Evolutionary conservation across 2,888 invertebrate species (phyloP).

Genomic region (Oligia latruncula): DNA sequence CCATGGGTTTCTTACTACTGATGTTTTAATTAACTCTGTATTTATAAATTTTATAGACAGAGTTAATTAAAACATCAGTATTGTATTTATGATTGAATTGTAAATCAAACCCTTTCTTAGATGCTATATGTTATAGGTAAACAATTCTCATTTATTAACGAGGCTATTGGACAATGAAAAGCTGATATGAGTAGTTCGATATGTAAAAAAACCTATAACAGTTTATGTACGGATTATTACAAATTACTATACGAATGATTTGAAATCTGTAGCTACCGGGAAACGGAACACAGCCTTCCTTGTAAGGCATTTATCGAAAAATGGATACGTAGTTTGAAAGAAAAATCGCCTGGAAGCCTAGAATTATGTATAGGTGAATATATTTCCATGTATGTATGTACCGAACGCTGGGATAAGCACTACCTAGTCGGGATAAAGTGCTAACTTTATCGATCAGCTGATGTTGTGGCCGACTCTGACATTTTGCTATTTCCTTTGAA

Average conservation of each 20-base stretch:
- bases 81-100: background rate
- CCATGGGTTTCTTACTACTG: background rate
- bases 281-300: background rate
- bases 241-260: background rate
- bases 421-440: slow-evolving; percentile 7
- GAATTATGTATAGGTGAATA: background rate
- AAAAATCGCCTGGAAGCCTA: background rate
- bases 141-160: background rate
- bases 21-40: background rate
- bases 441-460: slow-evolving; percentile 58
- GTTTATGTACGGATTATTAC: background rate
- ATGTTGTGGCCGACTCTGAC: slow-evolving; percentile 6
- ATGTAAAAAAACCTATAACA: background rate
- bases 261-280: background rate
- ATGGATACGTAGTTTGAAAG: background rate
- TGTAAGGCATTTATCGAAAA: background rate
- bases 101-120: background rate
- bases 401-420: background rate
- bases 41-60: no score
- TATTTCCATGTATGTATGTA: background rate
- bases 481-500: background rate
- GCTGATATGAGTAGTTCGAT: background rate
- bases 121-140: background rate
- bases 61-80: background rate
- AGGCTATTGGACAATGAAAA: background rate